Conservation (phyloP, 2,113 vertebrate genomes). For the Cheilinus undulatus region DNA sequence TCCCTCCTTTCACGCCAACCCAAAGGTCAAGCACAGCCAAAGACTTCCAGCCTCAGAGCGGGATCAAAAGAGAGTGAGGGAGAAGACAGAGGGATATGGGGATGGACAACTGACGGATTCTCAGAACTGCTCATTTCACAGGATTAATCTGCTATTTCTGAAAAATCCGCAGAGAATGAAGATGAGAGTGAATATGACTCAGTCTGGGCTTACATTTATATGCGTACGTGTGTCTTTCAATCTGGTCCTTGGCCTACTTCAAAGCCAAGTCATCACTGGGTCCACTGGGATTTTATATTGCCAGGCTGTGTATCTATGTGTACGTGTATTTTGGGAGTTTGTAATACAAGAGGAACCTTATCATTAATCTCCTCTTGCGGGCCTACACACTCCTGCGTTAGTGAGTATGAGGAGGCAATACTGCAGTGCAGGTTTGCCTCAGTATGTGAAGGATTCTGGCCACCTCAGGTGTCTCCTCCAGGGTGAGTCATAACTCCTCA, state of each 20-base stretch:
- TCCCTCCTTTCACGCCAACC: slow-evolving; percentile 13
- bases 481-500: slow-evolving; percentile 52
- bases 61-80: slow-evolving; percentile 42
- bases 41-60: slow-evolving; percentile 26
- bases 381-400: slow-evolving; percentile 62
- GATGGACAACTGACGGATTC: slow-evolving; percentile 61
- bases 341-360: slow-evolving; percentile 53
- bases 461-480: slow-evolving; percentile 60
- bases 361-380: slow-evolving; percentile 67
- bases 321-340: slow-evolving; percentile 46
- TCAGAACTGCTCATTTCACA: slow-evolving; percentile 72
- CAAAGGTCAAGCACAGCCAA: slow-evolving; percentile 59
- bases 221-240: slow-evolving; percentile 67
- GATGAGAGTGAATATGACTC: slow-evolving; percentile 68
- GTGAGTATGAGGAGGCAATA: slow-evolving; percentile 33
- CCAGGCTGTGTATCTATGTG: slow-evolving; percentile 29
- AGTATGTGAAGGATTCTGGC: slow-evolving; percentile 43
- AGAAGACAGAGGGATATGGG: slow-evolving; percentile 42
- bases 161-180: slow-evolving; percentile 72
- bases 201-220: slow-evolving; percentile 19
- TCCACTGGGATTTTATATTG: slow-evolving; percentile 53
- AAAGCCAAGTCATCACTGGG: slow-evolving; percentile 73
- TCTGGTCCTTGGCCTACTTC: slow-evolving; percentile 79
- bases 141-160: slow-evolving; percentile 79
- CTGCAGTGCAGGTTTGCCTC: slow-evolving; percentile 68